These are phyloP conservation scores for Scarus forsteni DNA, from an alignment of 2,797 vertebrate species.

Conservation along the genomic window DNA sequence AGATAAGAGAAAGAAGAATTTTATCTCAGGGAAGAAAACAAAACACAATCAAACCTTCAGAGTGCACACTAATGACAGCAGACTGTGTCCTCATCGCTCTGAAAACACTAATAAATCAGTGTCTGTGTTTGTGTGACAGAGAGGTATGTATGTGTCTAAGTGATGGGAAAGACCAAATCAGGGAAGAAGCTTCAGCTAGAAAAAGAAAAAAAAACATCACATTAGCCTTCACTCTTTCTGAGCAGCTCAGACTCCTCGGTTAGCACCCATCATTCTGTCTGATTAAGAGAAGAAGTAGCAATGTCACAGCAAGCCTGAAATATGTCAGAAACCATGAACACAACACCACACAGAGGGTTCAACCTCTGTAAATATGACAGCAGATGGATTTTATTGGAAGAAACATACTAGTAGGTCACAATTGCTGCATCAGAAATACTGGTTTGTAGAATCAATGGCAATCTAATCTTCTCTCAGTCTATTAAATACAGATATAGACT, in stretches of 20 bases:
- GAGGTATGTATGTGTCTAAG: conserved; percentile 3
- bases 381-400: not conserved
- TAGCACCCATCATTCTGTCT: conserved; percentile 66
- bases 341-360: conserved; percentile 13
- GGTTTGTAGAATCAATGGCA: not conserved
- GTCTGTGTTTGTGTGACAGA: conserved; percentile 2
- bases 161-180: conserved; percentile 6
- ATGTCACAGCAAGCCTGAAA: conserved; percentile 35
- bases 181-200: conserved; percentile 26
- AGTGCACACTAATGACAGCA: conserved; percentile 1
- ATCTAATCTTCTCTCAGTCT: not conserved
- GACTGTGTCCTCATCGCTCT: conserved; percentile 3
- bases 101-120: conserved; percentile 5
- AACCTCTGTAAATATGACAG: not conserved
- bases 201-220: conserved; percentile 40
- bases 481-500: conserved; percentile 3
- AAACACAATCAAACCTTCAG: conserved; percentile 9
- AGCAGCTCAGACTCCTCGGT: conserved; percentile 40
- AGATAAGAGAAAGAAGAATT: conserved; percentile 8
- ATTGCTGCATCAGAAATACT: not conserved
- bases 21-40: conserved; percentile 24
- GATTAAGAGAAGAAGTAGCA: conserved; percentile 44
- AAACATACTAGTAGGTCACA: conserved; percentile 4
- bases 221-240: conserved; percentile 45
- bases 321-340: conserved; percentile 28